These are phyloP conservation scores for Polypterus senegalus DNA, from an alignment of 2,113 vertebrate genomes.

Conservation along the genomic window DNA sequence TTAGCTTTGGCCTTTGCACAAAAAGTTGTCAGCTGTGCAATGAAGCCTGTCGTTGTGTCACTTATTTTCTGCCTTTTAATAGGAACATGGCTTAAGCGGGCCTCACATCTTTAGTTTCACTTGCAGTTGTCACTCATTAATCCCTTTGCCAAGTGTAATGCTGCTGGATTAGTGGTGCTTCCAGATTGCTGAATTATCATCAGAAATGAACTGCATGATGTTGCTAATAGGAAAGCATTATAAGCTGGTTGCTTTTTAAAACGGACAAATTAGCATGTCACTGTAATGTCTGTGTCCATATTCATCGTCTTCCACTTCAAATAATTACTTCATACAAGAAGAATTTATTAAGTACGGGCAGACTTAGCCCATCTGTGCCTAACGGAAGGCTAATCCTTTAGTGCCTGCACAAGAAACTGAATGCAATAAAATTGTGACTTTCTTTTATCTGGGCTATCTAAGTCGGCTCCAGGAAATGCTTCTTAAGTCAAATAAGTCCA, in stretches of 20 bases:
- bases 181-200: slow-evolving; percentile 41
- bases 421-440: too few species aligned
- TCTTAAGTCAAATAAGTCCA: too few species aligned
- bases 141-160: slow-evolving; percentile 25
- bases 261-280: slow-evolving; percentile 30
- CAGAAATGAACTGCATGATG: slow-evolving; percentile 38
- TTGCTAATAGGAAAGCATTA: slow-evolving; percentile 42
- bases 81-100: slow-evolving; percentile 31
- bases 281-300: slow-evolving; percentile 27
- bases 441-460: too few species aligned
- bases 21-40: slow-evolving; percentile 9
- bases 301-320: slow-evolving; percentile 9
- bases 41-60: slow-evolving; percentile 32
- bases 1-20: slow-evolving; percentile 36
- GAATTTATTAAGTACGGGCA: slow-evolving; percentile 41
- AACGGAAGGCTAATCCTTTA: slow-evolving; percentile 33
- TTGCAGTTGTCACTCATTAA: slow-evolving; percentile 47
- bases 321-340: slow-evolving; percentile 29
- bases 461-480: too few species aligned
- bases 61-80: slow-evolving; percentile 43
- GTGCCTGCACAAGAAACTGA: too few species aligned
- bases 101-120: slow-evolving; percentile 52
- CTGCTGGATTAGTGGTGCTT: slow-evolving; percentile 29
- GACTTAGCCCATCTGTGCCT: slow-evolving; percentile 34
- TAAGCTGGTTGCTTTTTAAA: slow-evolving; percentile 27